Percentiles rank a stretch among this genome's conserved stretches.
Conservation (phyloP, 2,113 vertebrate genomes). For the Ammospiza caudacuta region DNA sequence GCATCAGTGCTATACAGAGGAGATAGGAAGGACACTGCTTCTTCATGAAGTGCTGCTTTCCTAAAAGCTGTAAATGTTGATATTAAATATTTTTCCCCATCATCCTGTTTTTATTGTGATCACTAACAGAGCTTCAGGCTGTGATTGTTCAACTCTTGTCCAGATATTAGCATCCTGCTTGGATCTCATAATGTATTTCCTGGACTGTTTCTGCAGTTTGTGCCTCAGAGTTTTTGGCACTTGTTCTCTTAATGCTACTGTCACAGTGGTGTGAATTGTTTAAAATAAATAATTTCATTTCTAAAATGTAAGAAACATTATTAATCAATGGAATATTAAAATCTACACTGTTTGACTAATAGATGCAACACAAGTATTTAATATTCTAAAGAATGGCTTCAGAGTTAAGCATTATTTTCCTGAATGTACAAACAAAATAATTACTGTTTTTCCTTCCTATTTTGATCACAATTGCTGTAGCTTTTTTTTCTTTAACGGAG, state of each 20-base stretch:
- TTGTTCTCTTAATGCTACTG: not conserved
- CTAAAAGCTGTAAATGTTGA: not conserved
- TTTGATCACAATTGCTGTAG: not conserved
- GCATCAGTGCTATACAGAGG: not conserved
- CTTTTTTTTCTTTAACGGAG: not conserved
- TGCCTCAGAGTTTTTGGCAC: not conserved
- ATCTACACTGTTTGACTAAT: not conserved
- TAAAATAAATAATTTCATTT: not conserved
- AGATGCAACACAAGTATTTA: not conserved
- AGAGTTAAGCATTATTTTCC: not conserved
- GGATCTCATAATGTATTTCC: not conserved
- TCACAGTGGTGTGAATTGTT: not conserved
- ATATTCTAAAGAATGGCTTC: not conserved
- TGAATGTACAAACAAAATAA: constrained; percentile 17
- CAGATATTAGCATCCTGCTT: not conserved
- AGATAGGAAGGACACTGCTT: not conserved
- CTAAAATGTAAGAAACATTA: not conserved
- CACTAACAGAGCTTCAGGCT: not conserved
- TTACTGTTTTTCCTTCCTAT: not conserved
- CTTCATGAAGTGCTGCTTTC: not conserved
- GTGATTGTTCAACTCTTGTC: not conserved
- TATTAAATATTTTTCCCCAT: not conserved
- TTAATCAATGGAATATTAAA: not conserved
- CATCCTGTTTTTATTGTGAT: not conserved
- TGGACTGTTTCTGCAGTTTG: not conserved